Percentiles rank a stretch among this genome's conserved stretches.
These are phyloP conservation scores for Rhagoletis zephyria DNA, from an alignment of 1,140 invertebrate genomes.

Conservation along the genomic window DNA sequence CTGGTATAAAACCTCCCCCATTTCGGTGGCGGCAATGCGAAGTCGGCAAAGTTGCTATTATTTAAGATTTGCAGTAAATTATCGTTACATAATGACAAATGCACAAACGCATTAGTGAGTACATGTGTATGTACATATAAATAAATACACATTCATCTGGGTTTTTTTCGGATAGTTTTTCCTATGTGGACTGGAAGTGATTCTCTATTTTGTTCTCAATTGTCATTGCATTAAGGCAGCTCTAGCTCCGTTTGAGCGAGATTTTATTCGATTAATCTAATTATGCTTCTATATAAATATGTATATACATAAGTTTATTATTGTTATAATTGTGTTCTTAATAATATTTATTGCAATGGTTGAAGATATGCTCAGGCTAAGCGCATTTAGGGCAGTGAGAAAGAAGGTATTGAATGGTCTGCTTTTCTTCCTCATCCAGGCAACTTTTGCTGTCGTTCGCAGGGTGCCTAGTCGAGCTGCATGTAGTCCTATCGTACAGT, in stretches of 20 bases:
- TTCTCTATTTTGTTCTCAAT: too few species aligned
- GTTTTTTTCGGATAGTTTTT: too few species aligned
- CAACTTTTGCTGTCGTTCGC: too few species aligned
- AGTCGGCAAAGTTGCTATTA: neutral
- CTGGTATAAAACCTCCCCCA: neutral
- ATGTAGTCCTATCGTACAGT: too few species aligned
- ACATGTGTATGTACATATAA: too few species aligned
- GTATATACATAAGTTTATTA: neutral
- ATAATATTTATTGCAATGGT: neutral
- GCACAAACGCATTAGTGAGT: too few species aligned
- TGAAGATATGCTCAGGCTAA: neutral
- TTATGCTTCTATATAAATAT: neutral
- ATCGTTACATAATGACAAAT: neutral
- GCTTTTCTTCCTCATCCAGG: too few species aligned
- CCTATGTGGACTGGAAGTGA: neutral
- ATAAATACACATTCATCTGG: neutral
- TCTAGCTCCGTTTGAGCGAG: neutral
- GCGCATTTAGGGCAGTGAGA: neutral
- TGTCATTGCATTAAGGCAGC: neutral
- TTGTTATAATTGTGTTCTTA: neutral
- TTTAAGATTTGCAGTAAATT: constrained; percentile 1
- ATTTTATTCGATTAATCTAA: neutral
- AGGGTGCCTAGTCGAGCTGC: too few species aligned
- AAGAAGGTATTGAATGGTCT: too few species aligned
- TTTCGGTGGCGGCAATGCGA: neutral